Conservation (phyloP, 2,888 invertebrate genomes). For the Melinopterus prodromus region DNA sequence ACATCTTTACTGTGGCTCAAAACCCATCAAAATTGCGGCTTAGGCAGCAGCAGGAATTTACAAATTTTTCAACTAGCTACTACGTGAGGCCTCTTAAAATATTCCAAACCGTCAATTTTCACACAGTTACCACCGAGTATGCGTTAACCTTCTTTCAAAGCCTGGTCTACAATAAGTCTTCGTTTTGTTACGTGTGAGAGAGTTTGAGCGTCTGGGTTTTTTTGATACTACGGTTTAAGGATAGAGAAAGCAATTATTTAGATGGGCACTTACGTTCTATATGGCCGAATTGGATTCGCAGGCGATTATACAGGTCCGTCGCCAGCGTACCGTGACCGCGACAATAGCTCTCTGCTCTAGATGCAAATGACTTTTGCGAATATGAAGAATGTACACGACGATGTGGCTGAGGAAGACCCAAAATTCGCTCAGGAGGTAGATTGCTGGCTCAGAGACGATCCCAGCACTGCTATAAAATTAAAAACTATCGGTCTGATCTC, state of each 20-base stretch:
- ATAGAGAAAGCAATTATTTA: neutral
- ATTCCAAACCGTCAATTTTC: too few species aligned
- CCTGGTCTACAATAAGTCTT: too few species aligned
- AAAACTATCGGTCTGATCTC: neutral
- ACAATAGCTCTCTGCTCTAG: neutral
- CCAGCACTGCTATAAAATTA: neutral
- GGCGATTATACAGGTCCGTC: neutral
- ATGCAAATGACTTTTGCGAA: neutral
- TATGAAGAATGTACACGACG: neutral
- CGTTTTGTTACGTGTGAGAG: too few species aligned
- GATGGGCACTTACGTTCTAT: neutral
- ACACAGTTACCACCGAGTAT: too few species aligned
- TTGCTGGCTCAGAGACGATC: neutral
- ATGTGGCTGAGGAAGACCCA: neutral
- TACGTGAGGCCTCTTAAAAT: too few species aligned
- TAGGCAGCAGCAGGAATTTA: too few species aligned
- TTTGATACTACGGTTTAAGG: too few species aligned
- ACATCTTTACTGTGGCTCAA: too few species aligned
- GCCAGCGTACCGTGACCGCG: neutral
- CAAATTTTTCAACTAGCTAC: too few species aligned
- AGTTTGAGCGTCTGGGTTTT: too few species aligned
- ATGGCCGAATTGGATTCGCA: neutral
- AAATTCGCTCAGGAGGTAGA: neutral
- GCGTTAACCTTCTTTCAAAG: too few species aligned
- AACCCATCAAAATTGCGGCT: too few species aligned